These are phyloP conservation scores for Coreius guichenoti DNA, from an alignment of 2,797 vertebrate species.

Conservation along the genomic window DNA sequence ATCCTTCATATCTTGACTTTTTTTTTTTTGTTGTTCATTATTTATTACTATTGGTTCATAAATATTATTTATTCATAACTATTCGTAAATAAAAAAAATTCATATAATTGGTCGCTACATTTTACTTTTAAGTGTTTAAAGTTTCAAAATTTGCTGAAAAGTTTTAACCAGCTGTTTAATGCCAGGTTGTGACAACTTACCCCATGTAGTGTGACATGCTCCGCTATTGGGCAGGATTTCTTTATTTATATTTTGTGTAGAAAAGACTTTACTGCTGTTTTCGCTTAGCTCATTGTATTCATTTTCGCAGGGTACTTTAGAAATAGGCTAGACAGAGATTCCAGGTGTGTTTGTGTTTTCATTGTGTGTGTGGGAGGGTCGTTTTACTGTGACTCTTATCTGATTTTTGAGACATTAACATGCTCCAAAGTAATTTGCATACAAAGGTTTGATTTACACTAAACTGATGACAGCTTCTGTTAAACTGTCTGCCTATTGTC, in stretches of 20 bases:
- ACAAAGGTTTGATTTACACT: slow-evolving; percentile 12
- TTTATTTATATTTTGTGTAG: neutral
- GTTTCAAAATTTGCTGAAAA: neutral
- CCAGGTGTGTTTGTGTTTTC: slow-evolving; percentile 6
- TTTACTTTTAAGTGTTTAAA: neutral
- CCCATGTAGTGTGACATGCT: neutral
- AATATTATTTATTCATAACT: neutral
- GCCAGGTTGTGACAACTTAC: no score
- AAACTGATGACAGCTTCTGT: neutral
- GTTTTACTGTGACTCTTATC: slow-evolving; percentile 53
- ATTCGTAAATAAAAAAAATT: neutral
- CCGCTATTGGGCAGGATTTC: neutral
- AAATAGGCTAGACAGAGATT: neutral
- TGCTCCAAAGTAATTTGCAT: slow-evolving; percentile 44
- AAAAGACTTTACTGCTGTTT: neutral
- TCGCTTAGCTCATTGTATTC: neutral
- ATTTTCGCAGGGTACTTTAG: neutral
- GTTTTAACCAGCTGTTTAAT: neutral
- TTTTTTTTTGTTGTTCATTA: neutral
- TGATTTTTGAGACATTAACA: slow-evolving; percentile 25
- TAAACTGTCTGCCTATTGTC: neutral
- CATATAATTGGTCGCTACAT: neutral
- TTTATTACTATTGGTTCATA: neutral
- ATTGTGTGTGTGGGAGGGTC: slow-evolving; percentile 14
- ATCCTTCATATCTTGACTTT: neutral